Base-by-base conservation (phyloP, 1,140 invertebrate genomes). In the Anagrus nilaparvatae region DNA sequence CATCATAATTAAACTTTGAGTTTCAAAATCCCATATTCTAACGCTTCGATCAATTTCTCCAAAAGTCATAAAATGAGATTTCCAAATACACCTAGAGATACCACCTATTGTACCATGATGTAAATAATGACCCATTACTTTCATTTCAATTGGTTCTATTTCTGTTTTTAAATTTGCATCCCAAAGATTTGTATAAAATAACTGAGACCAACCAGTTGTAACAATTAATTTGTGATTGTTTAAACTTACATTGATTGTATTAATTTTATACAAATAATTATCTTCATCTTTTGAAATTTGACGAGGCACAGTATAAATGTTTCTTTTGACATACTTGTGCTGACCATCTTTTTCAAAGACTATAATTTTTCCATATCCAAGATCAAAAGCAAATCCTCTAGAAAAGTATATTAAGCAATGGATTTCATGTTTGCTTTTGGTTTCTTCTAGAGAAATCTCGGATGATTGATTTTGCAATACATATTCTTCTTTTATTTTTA, bases 11-110 rank as follows among this genome's bases (percentile, higher is more conserved):
- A 91, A 63, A 28, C 72, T 77, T 45, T 78, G 74, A 0, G 78
- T 84, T 58, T 89, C 81, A 52, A 87, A 93, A 56, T 95, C 89
- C 90, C 91, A 95, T 10, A 96, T 73, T 32, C 85, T 72, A 23
- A 95, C 75, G 19, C 81, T 88, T 40, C 84, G 75, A 61, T 96
- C 91, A 9, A 74, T 55, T 44, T 74, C 65, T 37, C 88, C 88
- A 31, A 81, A 82, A 1, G 89, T 93, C 57, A 91, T 81, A 21
- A 93, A 78, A 24, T 93, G 77, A 1, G 88, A 82, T 64, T 94
- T 95, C 79, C 89, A 87, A 3, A 80, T 73, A 58, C 90, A 92
- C 41, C 87, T 74, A 7, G 88, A 81, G 16, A 94, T 59, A 13
- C 77, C 78, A 25, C 79, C 76, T 17, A 96, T 83, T 3, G 75